Evolutionary conservation across 2,797 vertebrate species (phyloP).

Genomic region (Microhierax caerulescens): DNA sequence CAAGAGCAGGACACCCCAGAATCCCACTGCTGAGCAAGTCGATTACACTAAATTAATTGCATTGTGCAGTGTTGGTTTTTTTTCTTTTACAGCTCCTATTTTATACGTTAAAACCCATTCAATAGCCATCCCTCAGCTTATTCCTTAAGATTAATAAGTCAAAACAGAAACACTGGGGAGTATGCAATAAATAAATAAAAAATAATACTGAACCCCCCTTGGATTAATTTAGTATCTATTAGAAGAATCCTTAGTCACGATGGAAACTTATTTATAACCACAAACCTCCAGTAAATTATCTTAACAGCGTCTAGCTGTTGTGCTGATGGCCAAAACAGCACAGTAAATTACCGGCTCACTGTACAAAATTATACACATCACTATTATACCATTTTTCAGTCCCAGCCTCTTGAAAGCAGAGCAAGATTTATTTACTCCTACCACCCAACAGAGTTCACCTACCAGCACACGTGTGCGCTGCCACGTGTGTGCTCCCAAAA

Average conservation of each 20-base stretch:
- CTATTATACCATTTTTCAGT: neutral
- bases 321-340: constrained; percentile 11
- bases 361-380: neutral
- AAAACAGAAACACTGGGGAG: constrained; percentile 35
- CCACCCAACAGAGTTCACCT: neutral
- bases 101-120: neutral
- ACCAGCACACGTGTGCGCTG: neutral
- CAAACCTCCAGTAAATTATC: constrained; percentile 45
- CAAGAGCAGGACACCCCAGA: neutral
- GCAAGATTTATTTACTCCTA: constrained; percentile 4
- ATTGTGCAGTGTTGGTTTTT: neutral
- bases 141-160: constrained; percentile 19
- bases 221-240: constrained; percentile 25
- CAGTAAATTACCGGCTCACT: neutral
- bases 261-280: constrained; percentile 59
- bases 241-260: constrained; percentile 49
- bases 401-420: neutral
- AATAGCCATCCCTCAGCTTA: neutral
- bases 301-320: constrained; percentile 39
- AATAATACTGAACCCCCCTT: neutral
- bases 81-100: neutral
- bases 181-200: neutral
- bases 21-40: neutral
- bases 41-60: neutral
- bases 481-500: neutral